Percentiles rank a stretch among this genome's conserved stretches.
phyloP scores from a whole-genome alignment of 2,888 invertebrate genomes.

The Pogonocherus hispidulus region DNA sequence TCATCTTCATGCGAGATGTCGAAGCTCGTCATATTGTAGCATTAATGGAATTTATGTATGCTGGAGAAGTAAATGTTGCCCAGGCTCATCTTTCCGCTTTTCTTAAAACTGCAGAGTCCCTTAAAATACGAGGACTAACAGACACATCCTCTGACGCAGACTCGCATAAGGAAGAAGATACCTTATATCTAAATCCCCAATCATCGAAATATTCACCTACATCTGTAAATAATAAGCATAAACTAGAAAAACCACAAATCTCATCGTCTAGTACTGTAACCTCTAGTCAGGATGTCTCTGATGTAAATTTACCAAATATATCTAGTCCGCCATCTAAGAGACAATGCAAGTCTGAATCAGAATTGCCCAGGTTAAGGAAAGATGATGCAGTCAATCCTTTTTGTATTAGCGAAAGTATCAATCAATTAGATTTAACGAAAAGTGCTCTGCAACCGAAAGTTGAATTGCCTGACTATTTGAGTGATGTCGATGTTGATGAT shows the following conservation, averaged over 20 bases:
- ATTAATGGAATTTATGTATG: slow-evolving; percentile 88
- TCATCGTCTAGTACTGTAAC: slow-evolving; percentile 64
- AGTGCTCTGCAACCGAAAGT: slow-evolving; percentile 75
- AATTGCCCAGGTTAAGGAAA: slow-evolving; percentile 55
- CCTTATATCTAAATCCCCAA: slow-evolving; percentile 26
- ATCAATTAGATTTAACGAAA: slow-evolving; percentile 55
- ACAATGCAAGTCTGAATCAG: slow-evolving; percentile 61
- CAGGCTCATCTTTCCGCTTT: slow-evolving; percentile 83
- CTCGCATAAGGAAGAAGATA: slow-evolving; percentile 30
- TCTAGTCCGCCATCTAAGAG: slow-evolving; percentile 61
- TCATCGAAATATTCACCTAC: slow-evolving; percentile 18
- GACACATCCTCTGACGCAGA: slow-evolving; percentile 71
- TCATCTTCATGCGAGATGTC: slow-evolving; percentile 88
- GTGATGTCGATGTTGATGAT: slow-evolving; percentile 74
- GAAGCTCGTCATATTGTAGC: slow-evolving; percentile 84
- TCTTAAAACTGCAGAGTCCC: slow-evolving; percentile 82
- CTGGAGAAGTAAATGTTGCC: slow-evolving; percentile 87
- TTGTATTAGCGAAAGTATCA: slow-evolving; percentile 57
- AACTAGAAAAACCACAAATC: slow-evolving; percentile 54
- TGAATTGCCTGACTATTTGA: slow-evolving; percentile 80
- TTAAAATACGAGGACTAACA: slow-evolving; percentile 84
- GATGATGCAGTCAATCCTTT: slow-evolving; percentile 62
- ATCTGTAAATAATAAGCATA: slow-evolving; percentile 33
- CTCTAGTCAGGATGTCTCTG: slow-evolving; percentile 65
- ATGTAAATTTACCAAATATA: slow-evolving; percentile 46